Evolutionary conservation across 2,797 vertebrate genomes (phyloP).

Genomic region (Eulemur mongoz): DNA sequence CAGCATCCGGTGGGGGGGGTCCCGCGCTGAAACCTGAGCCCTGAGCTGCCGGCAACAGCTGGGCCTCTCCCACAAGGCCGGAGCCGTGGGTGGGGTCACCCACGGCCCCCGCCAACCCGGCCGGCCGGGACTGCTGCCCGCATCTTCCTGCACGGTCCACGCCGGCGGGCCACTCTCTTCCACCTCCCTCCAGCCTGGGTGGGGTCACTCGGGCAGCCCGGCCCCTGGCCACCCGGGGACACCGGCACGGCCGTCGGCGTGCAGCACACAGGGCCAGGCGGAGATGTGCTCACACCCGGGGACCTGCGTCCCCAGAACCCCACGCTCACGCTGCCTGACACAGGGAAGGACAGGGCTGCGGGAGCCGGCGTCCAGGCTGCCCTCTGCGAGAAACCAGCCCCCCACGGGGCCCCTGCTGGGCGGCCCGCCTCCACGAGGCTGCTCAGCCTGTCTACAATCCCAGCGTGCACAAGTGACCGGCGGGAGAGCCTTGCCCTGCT

Average conservation of each 20-base stretch:
- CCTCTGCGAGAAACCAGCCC: rapidly evolving
- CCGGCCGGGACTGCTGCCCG: rapidly evolving
- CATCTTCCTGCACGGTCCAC: neutral
- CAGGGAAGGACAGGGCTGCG: neutral
- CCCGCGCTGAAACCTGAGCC: conserved; percentile 58
- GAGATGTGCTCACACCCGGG: neutral
- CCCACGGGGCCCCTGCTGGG: rapidly evolving
- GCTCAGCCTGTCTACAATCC: rapidly evolving
- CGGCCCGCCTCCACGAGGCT: neutral
- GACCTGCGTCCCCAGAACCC: neutral
- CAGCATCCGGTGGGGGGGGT: conserved; percentile 58
- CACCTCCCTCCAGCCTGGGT: too few species aligned
- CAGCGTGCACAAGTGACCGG: rapidly evolving
- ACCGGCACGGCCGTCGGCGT: rapidly evolving
- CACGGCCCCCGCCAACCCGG: neutral
- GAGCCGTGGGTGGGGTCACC: neutral
- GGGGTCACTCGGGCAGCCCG: rapidly evolving
- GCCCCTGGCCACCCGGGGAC: neutral
- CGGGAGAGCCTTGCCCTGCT: rapidly evolving
- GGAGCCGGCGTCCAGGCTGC: neutral
- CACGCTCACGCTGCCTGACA: neutral
- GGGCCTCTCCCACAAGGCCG: conserved; percentile 34
- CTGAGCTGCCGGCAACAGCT: neutral
- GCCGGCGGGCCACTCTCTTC: rapidly evolving
- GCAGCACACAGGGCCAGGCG: rapidly evolving